Percentiles rank a stretch among this genome's conserved stretches.
These are phyloP conservation scores for Myotis lucifugus DNA, from an alignment of 2,113 vertebrate genomes.

Conservation along the genomic window DNA sequence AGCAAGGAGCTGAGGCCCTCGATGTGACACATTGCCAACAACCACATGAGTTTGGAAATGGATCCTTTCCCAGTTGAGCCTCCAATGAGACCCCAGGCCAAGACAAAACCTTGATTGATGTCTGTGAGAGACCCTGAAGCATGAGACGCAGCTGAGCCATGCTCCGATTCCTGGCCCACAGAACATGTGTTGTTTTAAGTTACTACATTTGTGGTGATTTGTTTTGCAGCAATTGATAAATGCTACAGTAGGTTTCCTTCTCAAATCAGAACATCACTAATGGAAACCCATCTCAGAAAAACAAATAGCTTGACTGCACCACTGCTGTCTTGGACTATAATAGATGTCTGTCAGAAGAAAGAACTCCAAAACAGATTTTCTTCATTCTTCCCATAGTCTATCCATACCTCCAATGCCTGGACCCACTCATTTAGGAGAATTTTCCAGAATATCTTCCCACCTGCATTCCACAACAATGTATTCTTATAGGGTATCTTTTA, in stretches of 20 bases:
- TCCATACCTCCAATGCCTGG: neutral
- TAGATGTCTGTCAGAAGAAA: neutral
- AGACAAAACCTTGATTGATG: constrained; percentile 5
- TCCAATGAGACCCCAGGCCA: neutral
- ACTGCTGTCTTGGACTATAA: neutral
- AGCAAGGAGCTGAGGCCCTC: neutral
- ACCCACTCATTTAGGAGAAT: neutral
- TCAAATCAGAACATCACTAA: neutral
- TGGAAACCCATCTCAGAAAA: neutral
- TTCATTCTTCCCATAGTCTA: neutral
- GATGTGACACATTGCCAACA: neutral
- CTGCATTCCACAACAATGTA: neutral
- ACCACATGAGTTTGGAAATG: neutral
- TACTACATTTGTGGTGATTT: neutral
- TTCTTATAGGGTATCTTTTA: neutral
- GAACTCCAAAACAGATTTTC: neutral
- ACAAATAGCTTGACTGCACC: neutral
- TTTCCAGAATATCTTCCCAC: neutral
- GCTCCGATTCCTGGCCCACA: neutral
- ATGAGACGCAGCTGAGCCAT: neutral
- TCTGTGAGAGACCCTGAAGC: neutral
- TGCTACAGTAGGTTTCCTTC: neutral
- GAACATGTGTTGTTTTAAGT: neutral
- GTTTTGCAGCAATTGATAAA: constrained; percentile 29
- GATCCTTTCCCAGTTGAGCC: neutral